Evolutionary conservation across 2,113 vertebrate genomes (phyloP), one percentile per base, ranked within the genome.

Genomic region (Seriola rivoliana): DNA sequence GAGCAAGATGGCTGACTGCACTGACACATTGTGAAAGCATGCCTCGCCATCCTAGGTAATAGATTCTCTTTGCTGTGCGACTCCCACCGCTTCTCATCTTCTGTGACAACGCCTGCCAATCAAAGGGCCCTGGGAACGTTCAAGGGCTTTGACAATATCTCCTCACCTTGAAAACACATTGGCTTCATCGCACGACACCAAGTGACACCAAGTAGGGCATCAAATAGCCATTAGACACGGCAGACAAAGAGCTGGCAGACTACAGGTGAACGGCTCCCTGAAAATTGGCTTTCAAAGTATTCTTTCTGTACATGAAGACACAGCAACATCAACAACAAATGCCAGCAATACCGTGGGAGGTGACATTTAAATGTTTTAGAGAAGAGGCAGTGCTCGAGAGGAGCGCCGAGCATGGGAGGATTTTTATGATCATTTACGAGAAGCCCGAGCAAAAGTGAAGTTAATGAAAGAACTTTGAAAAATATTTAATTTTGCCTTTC

Each of bases 1-100:
- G 79, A 82, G 79, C 91, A 89, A 92, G 90, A 92, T 92, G 90
- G 93, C 92, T 80, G 90, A 91, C 85, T 89, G 90, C 79, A 82
- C 89, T 83, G 88, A 91, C 82, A 80, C 81, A 63, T 80, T 75
- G 85, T 87, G 89, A 90, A 89, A 92, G 88, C 72, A 67, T 23
- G 84, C 72, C 79, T 87, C 54, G 42, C 86, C 85, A 80, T 91
- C 77, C 81, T 21, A 63, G 89, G 86, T 93, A 92, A 92, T 92
- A 91, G 89, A 90, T 93, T 93, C 86, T 91, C 82, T 89, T 90
- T 88, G 80, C 86, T 54, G 75, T 65, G 69, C 23, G 71, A 82
- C 85, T 90, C 89, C 87, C 81, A 81, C 82, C 55, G 78, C 80
- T 86, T 85, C 88, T 89, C 86, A 89, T 91, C 85, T 82, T 87